A percentile compares a stretch with the other conserved stretches of the same genome.
phyloP scores from a whole-genome alignment of 1,140 invertebrate genomes.

The Caenorhabditis tropicalis region DNA sequence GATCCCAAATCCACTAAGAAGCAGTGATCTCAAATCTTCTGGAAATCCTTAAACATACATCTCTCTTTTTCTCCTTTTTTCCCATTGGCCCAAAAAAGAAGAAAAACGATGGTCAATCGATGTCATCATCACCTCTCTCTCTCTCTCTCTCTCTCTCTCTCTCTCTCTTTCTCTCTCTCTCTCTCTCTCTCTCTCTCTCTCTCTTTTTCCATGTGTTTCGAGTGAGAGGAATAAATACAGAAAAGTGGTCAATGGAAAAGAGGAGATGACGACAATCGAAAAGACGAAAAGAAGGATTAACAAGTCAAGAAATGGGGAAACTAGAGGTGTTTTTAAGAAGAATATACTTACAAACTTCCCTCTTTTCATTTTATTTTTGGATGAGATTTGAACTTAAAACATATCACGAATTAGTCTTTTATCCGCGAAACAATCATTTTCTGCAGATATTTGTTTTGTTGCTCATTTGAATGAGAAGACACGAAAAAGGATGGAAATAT shows the following conservation, averaged over 20 bases:
- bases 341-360: constrained; percentile 19
- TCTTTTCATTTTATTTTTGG: background rate
- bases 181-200: too few relatives aligned
- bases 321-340: constrained; percentile 34
- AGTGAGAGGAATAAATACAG: too few relatives aligned
- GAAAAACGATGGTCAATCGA: background rate
- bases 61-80: background rate
- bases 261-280: constrained; percentile 16
- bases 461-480: too few relatives aligned
- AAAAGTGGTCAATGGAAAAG: constrained; percentile 1
- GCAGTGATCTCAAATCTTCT: constrained; percentile 36
- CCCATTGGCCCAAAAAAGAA: background rate
- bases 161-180: too few relatives aligned
- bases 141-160: too few relatives aligned
- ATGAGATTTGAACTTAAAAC: background rate
- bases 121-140: background rate
- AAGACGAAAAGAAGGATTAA: constrained; percentile 32
- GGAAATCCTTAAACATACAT: constrained; percentile 7
- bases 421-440: background rate
- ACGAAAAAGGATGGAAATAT: too few relatives aligned
- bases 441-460: too few relatives aligned
- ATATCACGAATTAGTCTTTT: background rate
- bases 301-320: background rate
- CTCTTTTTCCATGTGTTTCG: background rate
- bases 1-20: constrained; percentile 38